Evolutionary conservation across 2,113 vertebrate genomes (phyloP), one percentile per base, ranked within the genome.

Genomic region (Xerus inauris): DNA sequence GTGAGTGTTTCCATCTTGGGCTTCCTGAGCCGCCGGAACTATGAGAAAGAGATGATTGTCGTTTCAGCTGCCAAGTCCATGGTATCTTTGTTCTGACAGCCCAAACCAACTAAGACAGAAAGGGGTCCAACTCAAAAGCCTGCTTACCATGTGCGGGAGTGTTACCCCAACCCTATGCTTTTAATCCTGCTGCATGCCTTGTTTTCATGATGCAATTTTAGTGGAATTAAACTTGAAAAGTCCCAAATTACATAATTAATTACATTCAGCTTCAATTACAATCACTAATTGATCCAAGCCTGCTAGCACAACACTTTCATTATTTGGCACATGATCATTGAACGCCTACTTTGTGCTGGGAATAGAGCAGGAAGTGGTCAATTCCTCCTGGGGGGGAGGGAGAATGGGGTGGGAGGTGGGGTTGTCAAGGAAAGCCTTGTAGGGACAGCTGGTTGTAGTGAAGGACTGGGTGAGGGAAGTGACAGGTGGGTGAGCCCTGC

Each of bases 141-240:
- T 19, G 19, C 64, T 73, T 71, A 5, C 72, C 69, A 6, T 81
- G 5, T 0, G 1, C 1, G 40, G 49, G 90, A 91, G 57, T 49
- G 13, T 94, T 13, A 14, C 91, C 89, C 19, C 19, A 4, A 28
- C 65, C 89, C 69, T 69, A 30, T 26, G 35, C 82, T 89, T 75
- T 47, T 40, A 26, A 79, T 89, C 47, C 89, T 94, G 83, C 42
- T 79, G 82, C 54, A 10, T 95, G 94, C 86, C 77, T 62, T 8
- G 11, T 83, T 93, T 96, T 54, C 96, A 67, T 65, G 91, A 95
- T 94, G 91, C 89, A 83, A 87, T 96, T 97, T 96, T 92, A 94
- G 94, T 47, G 86, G 89, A 98, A 98, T 97, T 97, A 95, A 98
- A 98, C 89, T 93, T 97, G 96, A 97, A 75, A 83, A 91, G 96